Evolutionary conservation across 2,888 invertebrate species (phyloP), one percentile per base, ranked within the genome.

Genomic region (Cyclophora albipunctata): DNA sequence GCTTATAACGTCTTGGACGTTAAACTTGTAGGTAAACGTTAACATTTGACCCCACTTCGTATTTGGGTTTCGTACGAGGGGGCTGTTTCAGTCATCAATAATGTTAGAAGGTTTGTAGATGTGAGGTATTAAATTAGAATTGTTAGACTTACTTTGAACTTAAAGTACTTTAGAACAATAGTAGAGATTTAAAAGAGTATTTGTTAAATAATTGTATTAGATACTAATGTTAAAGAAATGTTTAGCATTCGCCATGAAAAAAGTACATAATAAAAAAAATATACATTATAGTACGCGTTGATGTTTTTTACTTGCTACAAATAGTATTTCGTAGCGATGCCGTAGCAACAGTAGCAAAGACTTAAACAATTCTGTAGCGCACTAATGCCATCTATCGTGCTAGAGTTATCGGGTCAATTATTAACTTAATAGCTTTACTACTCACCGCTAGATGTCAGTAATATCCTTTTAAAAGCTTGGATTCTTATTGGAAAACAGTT

Each of bases 41-140:
- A 73, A 71, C 77, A 74, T 85, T 85, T 87, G 86, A 88, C 87
- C 87, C 87, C 86, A 80, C 86, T 84, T 74, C 81, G 82, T 77
- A 76, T 84, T 85, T 82, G 66, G 76, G 78, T 76, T 73, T 73
- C 73, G 66, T 61, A 62, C 64, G 63, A 65, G 58, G 69, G 70
- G 67, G 77, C 66, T 75, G 82, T 77, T 81, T 78, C 77, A 84
- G 84, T 76, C 85, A 87, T 86, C 86, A 86, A 87, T 87, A 87
- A 85, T 82, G 81, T 81, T 83, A 81, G 79, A 69, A 77, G 79
- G 83, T 81, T 71, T 75, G 73, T 69, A 69, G 75, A 73, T 77
- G 74, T 71, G 71, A 71, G 75, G 72, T 73, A 68, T 66, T 69
- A 69, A 45, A 20, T 20, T 42, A 20, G 7, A 42, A 20, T 42